A percentile compares a stretch with the other conserved stretches of the same genome.
phyloP scores from a whole-genome alignment of 2,113 vertebrate genomes.

The Onychostoma macrolepis region DNA sequence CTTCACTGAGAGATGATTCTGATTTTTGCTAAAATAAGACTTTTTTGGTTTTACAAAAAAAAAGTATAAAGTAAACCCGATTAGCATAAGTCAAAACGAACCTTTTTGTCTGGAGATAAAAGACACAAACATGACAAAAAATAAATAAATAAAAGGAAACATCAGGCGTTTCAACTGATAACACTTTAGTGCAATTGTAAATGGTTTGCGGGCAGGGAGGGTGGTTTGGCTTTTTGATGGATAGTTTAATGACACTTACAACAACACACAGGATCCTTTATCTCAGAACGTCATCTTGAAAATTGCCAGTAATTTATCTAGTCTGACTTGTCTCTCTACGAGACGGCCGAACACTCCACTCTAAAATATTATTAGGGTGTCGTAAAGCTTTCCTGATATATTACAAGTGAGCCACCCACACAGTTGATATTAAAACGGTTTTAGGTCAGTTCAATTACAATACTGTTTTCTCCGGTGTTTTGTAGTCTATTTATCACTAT shows the following conservation, averaged over 20 bases:
- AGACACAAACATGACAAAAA: background rate
- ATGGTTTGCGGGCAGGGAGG: conserved; percentile 40
- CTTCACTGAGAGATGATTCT: background rate
- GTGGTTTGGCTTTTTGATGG: conserved; percentile 43
- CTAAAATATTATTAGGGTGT: conserved; percentile 57
- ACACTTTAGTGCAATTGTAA: conserved; percentile 18
- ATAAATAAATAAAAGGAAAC: conserved; percentile 11
- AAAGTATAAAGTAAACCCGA: background rate
- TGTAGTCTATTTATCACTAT: background rate
- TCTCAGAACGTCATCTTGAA: conserved; percentile 55
- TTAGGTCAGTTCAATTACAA: background rate
- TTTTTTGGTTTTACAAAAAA: background rate
- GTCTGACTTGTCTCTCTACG: conserved; percentile 32
- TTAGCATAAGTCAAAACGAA: background rate
- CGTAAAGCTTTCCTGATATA: conserved; percentile 58
- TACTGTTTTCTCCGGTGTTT: background rate
- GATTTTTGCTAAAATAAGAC: background rate
- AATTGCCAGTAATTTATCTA: conserved; percentile 55
- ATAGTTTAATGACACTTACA: conserved; percentile 59
- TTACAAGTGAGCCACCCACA: conserved; percentile 32
- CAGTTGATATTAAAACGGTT: conserved; percentile 32
- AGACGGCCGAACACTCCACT: conserved; percentile 52
- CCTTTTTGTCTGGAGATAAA: background rate
- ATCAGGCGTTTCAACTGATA: background rate
- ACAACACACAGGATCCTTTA: conserved; percentile 55